A percentile compares a stretch with the other conserved stretches of the same genome.
Conservation (phyloP, 2,888 invertebrate genomes). For the Rhogogaster chlorosoma region DNA sequence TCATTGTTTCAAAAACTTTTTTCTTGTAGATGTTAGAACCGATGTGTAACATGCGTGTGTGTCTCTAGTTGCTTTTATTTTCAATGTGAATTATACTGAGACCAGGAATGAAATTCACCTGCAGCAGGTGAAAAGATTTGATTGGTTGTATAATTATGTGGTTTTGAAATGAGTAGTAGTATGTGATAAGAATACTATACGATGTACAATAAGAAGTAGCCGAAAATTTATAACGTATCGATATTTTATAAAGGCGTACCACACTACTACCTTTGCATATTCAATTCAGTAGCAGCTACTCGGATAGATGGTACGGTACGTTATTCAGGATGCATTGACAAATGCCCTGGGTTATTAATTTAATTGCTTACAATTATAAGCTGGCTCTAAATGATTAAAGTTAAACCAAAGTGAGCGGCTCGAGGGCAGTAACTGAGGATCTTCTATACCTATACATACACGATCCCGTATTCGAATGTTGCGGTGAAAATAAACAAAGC, state of each 20-base stretch:
- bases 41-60: neutral
- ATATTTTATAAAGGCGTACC: slow-evolving; percentile 43
- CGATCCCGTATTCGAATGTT: slow-evolving; percentile 1
- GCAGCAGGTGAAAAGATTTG: neutral
- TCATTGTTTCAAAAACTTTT: neutral
- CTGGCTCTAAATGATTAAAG: slow-evolving; percentile 73
- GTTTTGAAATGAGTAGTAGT: neutral
- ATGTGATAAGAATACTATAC: neutral
- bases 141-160: neutral
- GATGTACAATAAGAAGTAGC: neutral
- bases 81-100: neutral
- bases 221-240: slow-evolving; percentile 28
- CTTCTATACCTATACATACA: neutral
- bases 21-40: neutral
- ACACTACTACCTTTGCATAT: slow-evolving; percentile 47
- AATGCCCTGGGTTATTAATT: slow-evolving; percentile 73
- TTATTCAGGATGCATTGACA: slow-evolving; percentile 71
- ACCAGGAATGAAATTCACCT: neutral
- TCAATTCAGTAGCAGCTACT: slow-evolving; percentile 69
- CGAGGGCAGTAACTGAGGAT: slow-evolving; percentile 16
- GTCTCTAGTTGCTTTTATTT: neutral
- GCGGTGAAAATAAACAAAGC: slow-evolving; percentile 6
- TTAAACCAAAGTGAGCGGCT: slow-evolving; percentile 65
- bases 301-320: slow-evolving; percentile 69
- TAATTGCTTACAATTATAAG: slow-evolving; percentile 73